Percentiles rank a stretch among this genome's conserved stretches.
Evolutionary conservation across 1,140 invertebrate genomes (phyloP).

Genomic region (Sarcophaga peregrina): DNA sequence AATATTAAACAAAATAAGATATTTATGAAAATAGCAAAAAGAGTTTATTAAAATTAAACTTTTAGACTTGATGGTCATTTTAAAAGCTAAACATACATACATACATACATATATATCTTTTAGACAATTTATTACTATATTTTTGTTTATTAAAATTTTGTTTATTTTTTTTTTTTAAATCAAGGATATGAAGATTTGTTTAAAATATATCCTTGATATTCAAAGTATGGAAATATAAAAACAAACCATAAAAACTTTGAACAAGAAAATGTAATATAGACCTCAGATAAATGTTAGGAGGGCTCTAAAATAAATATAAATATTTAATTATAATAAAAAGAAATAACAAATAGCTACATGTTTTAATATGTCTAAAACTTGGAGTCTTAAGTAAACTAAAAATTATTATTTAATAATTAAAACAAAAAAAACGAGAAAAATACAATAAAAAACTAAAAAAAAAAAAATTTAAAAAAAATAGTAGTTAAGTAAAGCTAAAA

Average conservation of each 20-base stretch:
- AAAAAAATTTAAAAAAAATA: slow-evolving; percentile 3
- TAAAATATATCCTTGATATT: slow-evolving; percentile 45
- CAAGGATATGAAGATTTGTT: slow-evolving; percentile 49
- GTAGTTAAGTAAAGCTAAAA: slow-evolving; percentile 1
- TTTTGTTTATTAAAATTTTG: slow-evolving; percentile 15
- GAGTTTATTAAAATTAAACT: no score
- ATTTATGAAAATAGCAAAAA: no score
- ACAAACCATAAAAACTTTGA: slow-evolving; percentile 17
- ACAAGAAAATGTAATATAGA: neutral
- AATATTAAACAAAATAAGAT: slow-evolving; percentile 1
- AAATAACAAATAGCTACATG: slow-evolving; percentile 3
- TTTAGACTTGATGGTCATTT: no score
- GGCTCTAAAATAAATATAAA: slow-evolving; percentile 9
- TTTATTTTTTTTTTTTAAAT: neutral
- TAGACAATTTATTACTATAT: neutral
- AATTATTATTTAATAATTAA: slow-evolving; percentile 20
- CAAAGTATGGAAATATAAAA: slow-evolving; percentile 25
- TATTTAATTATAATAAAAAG: neutral
- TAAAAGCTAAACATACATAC: neutral
- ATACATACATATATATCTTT: neutral
- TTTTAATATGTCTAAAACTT: neutral
- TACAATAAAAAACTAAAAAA: slow-evolving; percentile 10
- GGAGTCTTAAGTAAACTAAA: neutral
- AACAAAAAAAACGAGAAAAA: neutral
- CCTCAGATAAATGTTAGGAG: neutral